A percentile compares a stretch with the other conserved stretches of the same genome.
Evolutionary conservation across 2,888 invertebrate species (phyloP).

Genomic region (Formica aserva): DNA sequence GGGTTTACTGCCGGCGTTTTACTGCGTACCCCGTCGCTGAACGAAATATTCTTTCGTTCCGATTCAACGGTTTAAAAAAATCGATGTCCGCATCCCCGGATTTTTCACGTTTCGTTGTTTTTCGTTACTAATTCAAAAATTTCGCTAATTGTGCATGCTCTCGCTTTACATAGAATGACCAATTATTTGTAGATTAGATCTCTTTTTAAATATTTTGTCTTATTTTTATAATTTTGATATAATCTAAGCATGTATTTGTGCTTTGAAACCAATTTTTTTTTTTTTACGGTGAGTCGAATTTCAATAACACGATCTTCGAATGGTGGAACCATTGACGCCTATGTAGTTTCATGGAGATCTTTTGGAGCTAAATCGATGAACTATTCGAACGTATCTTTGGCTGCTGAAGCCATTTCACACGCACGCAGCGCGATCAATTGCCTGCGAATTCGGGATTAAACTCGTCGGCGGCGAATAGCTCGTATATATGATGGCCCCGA

Average conservation of each 20-base stretch:
- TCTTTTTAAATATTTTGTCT: background rate
- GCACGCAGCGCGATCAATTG: conserved; percentile 9
- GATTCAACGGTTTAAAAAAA: conserved; percentile 31
- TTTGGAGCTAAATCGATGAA: background rate
- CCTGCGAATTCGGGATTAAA: background rate
- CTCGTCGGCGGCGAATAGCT: background rate
- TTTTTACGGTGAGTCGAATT: background rate
- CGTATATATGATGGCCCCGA: background rate
- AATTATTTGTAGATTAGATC: background rate
- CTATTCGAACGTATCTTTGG: conserved; percentile 19
- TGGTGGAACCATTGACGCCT: background rate
- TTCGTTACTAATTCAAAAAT: conserved; percentile 8
- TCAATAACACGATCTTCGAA: conserved; percentile 21
- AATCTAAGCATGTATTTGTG: background rate
- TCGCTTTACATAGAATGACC: background rate
- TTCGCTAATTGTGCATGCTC: background rate
- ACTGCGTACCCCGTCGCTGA: background rate
- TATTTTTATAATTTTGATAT: background rate
- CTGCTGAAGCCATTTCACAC: conserved; percentile 30
- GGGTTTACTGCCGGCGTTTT: conserved; percentile 42
- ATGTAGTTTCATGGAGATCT: background rate
- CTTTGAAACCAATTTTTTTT: background rate
- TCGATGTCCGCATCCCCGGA: background rate
- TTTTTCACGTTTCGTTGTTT: background rate
- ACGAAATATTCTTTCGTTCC: conserved; percentile 25